Conservation (phyloP, 2,797 vertebrate species). For the Amphiprion clarkii region DNA sequence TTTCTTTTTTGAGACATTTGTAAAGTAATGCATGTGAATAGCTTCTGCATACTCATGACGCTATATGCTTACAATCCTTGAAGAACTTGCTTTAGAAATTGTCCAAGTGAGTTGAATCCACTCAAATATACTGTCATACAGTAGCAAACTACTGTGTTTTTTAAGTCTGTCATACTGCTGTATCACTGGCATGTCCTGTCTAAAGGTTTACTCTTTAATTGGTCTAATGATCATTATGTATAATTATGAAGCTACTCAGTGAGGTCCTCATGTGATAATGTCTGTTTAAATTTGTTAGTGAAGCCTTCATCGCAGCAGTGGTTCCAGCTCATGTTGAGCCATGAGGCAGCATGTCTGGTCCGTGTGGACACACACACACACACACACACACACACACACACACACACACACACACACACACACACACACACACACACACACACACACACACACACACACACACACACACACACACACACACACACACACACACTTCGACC, state of each 20-base stretch:
- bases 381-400: neutral
- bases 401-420: neutral
- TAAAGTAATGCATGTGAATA: neutral
- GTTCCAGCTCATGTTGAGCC: conserved; percentile 52
- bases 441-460: conserved; percentile 14
- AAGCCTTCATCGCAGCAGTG: conserved; percentile 61
- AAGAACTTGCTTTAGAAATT: too few species aligned
- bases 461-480: neutral
- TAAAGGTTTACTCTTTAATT: conserved; percentile 59
- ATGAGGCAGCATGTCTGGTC: conserved; percentile 54
- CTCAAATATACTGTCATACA: neutral
- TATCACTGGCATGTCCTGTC: conserved; percentile 29
- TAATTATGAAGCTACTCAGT: conserved; percentile 61
- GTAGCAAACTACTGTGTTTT: neutral
- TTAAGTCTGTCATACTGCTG: neutral
- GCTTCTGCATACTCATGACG: neutral
- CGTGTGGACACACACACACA: conserved; percentile 17
- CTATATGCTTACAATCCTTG: too few species aligned
- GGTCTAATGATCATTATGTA: conserved; percentile 61
- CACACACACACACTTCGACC: conserved; percentile 4
- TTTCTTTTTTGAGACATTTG: neutral
- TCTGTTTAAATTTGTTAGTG: conserved; percentile 58
- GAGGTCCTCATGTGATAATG: conserved; percentile 66
- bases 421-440: neutral
- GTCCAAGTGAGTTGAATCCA: too few species aligned